Conservation (phyloP, 2,113 vertebrate genomes). For the Stictonetta naevosa region DNA sequence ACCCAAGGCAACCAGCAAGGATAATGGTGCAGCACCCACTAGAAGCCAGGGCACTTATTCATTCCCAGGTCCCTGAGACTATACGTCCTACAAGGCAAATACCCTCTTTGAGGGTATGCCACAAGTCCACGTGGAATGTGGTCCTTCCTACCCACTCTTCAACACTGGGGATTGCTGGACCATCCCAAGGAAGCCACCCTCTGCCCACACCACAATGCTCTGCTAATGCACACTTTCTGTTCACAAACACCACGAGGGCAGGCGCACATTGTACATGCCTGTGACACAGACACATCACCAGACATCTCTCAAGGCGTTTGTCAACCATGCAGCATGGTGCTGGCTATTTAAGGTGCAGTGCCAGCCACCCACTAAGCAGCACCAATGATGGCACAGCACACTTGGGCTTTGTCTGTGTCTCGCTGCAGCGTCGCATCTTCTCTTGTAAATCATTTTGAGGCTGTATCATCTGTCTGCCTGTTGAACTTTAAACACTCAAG, state of each 20-base stretch:
- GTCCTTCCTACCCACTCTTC: background rate
- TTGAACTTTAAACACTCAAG: background rate
- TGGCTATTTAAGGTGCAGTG: too few species aligned
- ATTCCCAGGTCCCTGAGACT: background rate
- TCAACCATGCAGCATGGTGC: rapidly evolving
- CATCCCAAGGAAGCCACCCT: background rate
- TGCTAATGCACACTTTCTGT: background rate
- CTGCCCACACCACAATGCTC: background rate
- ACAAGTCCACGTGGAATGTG: rapidly evolving
- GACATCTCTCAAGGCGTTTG: rapidly evolving
- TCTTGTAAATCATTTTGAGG: background rate
- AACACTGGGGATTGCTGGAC: background rate
- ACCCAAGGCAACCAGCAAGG: background rate
- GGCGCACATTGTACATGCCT: rapidly evolving
- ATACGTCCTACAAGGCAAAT: background rate
- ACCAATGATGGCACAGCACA: rapidly evolving
- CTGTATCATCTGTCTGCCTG: background rate
- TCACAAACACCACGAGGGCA: rapidly evolving
- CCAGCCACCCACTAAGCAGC: background rate
- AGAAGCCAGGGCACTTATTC: background rate
- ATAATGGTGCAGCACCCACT: rapidly evolving
- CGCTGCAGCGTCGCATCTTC: rapidly evolving
- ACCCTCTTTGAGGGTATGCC: rapidly evolving
- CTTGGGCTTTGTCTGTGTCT: background rate
- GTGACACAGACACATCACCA: background rate